Evolutionary conservation across 1,140 invertebrate species (phyloP).

Genomic region (Samia ricini): DNA sequence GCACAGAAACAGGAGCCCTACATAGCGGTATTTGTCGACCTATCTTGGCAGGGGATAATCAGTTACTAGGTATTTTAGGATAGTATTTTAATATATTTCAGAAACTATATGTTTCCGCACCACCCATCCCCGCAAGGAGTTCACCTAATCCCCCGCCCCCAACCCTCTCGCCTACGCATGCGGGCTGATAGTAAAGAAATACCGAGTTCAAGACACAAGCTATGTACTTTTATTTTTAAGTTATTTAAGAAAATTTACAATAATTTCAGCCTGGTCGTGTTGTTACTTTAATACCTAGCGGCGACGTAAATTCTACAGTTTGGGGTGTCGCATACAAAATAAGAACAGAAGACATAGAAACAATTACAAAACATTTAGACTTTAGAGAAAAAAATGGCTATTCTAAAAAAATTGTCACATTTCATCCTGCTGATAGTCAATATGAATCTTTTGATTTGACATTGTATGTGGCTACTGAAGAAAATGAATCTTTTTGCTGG

Average conservation of each 20-base stretch:
- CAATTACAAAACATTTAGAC: constrained; percentile 90
- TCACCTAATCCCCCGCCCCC: too few relatives aligned
- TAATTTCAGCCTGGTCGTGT: constrained; percentile 90
- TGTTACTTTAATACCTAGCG: constrained; percentile 88
- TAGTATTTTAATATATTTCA: too few relatives aligned
- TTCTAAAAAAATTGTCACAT: constrained; percentile 81
- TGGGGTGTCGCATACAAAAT: constrained; percentile 97
- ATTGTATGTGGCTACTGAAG: constrained; percentile 89
- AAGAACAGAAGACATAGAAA: constrained; percentile 80
- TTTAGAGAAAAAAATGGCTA: constrained; percentile 95
- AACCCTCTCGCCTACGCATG: too few relatives aligned
- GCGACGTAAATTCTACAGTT: constrained; percentile 82
- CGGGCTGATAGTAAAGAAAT: background rate
- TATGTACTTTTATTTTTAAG: background rate
- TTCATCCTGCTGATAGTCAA: constrained; percentile 80
- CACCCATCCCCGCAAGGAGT: too few relatives aligned
- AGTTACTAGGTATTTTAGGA: too few relatives aligned
- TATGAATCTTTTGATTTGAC: constrained; percentile 82
- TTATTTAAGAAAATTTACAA: background rate
- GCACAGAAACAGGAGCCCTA: too few relatives aligned
- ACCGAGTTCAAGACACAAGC: too few relatives aligned
- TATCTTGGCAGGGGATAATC: too few relatives aligned
- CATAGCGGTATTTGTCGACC: too few relatives aligned
- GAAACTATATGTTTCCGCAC: too few relatives aligned
- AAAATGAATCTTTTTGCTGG: constrained; percentile 89